Percentiles rank a stretch among this genome's conserved stretches.
Evolutionary conservation across 2,113 vertebrate species (phyloP).

Genomic region (Hemiscyllium ocellatum): DNA sequence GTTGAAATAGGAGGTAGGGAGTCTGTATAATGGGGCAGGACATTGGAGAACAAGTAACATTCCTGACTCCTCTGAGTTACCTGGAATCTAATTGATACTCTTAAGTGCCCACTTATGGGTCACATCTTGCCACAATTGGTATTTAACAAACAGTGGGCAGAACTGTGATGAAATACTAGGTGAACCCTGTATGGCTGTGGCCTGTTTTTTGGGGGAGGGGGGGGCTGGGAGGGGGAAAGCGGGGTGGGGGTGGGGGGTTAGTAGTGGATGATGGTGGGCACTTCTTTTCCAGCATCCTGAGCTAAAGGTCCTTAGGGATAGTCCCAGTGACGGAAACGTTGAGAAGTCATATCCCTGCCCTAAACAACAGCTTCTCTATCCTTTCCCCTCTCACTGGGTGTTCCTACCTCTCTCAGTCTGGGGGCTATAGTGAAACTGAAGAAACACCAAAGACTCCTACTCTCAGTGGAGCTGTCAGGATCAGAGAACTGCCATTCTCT

Average conservation of each 20-base stretch:
- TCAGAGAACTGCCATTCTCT: background rate
- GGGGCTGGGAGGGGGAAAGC: too few relatives aligned
- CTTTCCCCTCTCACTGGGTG: background rate
- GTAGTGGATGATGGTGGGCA: too few relatives aligned
- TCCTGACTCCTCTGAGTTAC: too few relatives aligned
- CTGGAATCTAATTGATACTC: too few relatives aligned
- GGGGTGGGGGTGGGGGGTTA: too few relatives aligned
- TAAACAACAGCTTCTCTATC: background rate
- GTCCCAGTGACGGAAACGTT: background rate
- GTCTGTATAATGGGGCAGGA: too few relatives aligned
- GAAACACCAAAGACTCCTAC: background rate
- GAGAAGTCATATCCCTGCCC: background rate
- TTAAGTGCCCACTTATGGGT: background rate
- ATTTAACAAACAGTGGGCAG: background rate
- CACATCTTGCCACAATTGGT: background rate
- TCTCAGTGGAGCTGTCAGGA: background rate
- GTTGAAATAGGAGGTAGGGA: too few relatives aligned
- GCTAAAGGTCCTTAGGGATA: too few relatives aligned
- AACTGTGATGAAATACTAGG: background rate
- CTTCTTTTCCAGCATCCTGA: background rate
- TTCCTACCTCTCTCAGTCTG: background rate
- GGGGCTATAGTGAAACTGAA: background rate
- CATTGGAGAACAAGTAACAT: too few relatives aligned
- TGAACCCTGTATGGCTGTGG: too few relatives aligned
- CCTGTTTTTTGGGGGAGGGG: background rate